These are phyloP conservation scores for Odobenus rosmarus DNA, from an alignment of 2,113 vertebrate species.

Conservation along the genomic window DNA sequence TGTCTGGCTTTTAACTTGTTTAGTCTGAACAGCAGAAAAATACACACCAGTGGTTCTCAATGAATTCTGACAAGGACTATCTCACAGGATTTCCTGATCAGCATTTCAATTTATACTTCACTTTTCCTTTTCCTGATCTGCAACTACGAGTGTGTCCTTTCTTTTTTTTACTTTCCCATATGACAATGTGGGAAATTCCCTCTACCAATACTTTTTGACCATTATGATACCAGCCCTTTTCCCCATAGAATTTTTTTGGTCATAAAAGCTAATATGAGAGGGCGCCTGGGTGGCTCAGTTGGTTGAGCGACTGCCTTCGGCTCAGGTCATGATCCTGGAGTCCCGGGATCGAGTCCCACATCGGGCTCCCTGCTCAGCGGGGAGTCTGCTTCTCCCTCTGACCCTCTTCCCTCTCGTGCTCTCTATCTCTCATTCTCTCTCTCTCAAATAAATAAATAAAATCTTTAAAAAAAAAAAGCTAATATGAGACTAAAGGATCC, in stretches of 20 bases:
- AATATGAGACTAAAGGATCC: background rate
- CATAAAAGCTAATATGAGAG: constrained; percentile 16
- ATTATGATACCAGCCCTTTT: background rate
- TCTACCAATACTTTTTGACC: background rate
- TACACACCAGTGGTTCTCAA: constrained; percentile 26
- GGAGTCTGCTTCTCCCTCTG: too few relatives aligned
- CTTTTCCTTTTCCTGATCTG: background rate
- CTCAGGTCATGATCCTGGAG: too few relatives aligned
- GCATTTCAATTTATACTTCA: constrained; percentile 19
- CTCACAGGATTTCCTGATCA: constrained; percentile 46
- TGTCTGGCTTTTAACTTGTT: constrained; percentile 54
- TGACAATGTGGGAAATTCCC: background rate
- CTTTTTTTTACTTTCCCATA: background rate
- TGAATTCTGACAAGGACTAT: constrained; percentile 55
- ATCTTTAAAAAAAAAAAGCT: too few relatives aligned
- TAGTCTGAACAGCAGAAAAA: constrained; percentile 50
- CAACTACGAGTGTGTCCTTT: background rate
- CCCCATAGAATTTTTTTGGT: background rate
- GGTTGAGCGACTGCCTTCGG: too few relatives aligned
- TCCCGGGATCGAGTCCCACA: too few relatives aligned
- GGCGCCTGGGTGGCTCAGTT: too few relatives aligned
- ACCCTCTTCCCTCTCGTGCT: too few relatives aligned
- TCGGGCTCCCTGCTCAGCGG: too few relatives aligned
- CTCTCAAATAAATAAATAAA: too few relatives aligned
- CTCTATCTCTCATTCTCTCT: too few relatives aligned